Base-by-base conservation (phyloP, 2,888 invertebrate genomes). In the Bombylius discolor region DNA sequence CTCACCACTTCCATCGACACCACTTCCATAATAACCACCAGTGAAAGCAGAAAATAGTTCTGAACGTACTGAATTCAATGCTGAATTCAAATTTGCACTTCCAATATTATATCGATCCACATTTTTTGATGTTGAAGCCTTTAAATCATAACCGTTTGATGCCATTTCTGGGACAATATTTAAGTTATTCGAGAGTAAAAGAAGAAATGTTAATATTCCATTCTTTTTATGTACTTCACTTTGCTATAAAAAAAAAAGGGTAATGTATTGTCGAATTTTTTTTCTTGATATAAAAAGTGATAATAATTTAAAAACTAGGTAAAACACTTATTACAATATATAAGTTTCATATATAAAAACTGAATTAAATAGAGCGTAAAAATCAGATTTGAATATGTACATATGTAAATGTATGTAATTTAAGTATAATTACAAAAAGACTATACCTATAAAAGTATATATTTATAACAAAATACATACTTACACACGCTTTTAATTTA, bases 191-290 rank as follows among this genome's bases (percentile, higher is more conserved):
- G 3, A 42, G 8, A 68, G 66, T 47, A 63, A 64, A 50, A 64
- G 66, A 49, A 83, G 68, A 58, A 83, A 72, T 47, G 77, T 73
- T 60, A 82, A 64, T 13, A 84, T 72, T 39, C 81, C 78, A 56
- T 78, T 78, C 61, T 82, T 75, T 66, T 83, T 80, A 62, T 80
- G 79, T 56, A 83, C 68, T 50, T 83, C 76, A 61, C 79, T 77
- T 80, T 81, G 73, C 64, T 67, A 47, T 31, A 42, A 42, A 4
- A 42, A 4, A 42, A 42, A 11, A 23, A 23, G 3, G 2, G 23
- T 3, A 23, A 23, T 23, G 23, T 23, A 23, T 23, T 23, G 23
- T 23, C 23, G 1, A 23, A 23, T 23, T 23, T 23, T 23, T n/a
- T 23, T 23, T 23, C 23, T 23, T 23, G 23, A 23, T 23, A 23